Evolutionary conservation across 2,888 invertebrate species (phyloP).

Genomic region (Leptinotarsa rubiginosa): DNA sequence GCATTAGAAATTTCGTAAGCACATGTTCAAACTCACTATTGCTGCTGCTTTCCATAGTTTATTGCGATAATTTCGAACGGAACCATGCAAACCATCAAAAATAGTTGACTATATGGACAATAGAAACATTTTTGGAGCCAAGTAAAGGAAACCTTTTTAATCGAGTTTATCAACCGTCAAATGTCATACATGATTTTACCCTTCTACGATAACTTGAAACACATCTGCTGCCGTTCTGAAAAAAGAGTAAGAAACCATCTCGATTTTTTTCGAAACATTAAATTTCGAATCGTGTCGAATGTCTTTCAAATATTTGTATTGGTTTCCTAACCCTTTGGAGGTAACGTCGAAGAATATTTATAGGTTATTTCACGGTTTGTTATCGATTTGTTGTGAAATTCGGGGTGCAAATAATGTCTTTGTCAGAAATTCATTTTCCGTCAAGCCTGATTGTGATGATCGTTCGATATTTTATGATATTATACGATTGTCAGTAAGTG

Average conservation of each 20-base stretch:
- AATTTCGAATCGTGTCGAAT: conserved; percentile 54
- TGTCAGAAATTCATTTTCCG: conserved; percentile 17
- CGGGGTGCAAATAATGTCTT: conserved; percentile 26
- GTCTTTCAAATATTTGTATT: conserved; percentile 55
- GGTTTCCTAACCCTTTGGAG: conserved; percentile 50
- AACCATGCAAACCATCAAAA: too few relatives aligned
- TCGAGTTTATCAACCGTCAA: neutral
- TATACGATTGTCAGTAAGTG: too few relatives aligned
- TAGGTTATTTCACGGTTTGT: conserved; percentile 45
- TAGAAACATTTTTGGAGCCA: too few relatives aligned
- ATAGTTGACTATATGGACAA: too few relatives aligned
- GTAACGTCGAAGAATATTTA: conserved; percentile 55
- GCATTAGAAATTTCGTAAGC: too few relatives aligned
- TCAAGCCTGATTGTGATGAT: conserved; percentile 11
- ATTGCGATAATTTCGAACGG: too few relatives aligned
- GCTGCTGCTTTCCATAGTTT: too few relatives aligned
- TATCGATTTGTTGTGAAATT: conserved; percentile 32
- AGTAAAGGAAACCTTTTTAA: too few relatives aligned
- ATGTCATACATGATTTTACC: conserved; percentile 6
- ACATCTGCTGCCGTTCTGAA: conserved; percentile 42
- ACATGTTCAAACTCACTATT: too few relatives aligned
- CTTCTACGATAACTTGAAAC: neutral
- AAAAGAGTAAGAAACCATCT: conserved; percentile 43
- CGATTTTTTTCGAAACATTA: conserved; percentile 58
- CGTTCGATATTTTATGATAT: neutral